Base-by-base conservation (phyloP, 1,140 invertebrate species). In the Mesaphorura yosii region DNA sequence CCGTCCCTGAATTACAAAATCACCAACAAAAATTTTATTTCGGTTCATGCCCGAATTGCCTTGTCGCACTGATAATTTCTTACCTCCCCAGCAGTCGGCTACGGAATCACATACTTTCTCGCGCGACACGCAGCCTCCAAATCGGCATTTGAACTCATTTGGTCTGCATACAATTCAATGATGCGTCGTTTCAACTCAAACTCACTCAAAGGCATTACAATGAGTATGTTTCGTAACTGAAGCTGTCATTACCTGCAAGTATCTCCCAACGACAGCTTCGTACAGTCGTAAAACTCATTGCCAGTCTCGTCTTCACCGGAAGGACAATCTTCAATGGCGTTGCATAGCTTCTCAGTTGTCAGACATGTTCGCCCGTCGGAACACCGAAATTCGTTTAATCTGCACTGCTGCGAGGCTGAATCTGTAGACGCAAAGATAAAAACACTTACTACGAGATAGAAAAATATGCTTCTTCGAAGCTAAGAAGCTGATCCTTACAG, bases 291-390 rank as follows among this genome's bases (percentile, higher is more conserved):
- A 27, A 40, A 38, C 4, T 51, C 20, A 41, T 40, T 51, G 12
- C 48, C 48, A 19, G 10, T 34, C 28, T 59, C 58, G 25, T 59
- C 58, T 34, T 59, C 58, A 19, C 58, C 58, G 10, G 50, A 23
- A n/a, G 49, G 53, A 40, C 58, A 59, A 26, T 59, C 58, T 55
- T 25, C 20, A 14, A 51, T 22, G 6, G 49, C 53, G 46, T 59
- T 55, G 34, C 58, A 59, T 3, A 59, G 38, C 40, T 59, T 59
- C 34, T 59, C 58, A 1, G 58, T 52, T 2, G 39, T 17, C 1
- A 59, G 38, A 45, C 58, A 57, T 3, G 29, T 17, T 2, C 44
- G 47, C 19, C 55, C 55, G 6, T 42, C 51, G 12, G 14, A 12
- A 34, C 55, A 57, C 5, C 50, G 44, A 38, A 52, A 57, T 37